These are phyloP conservation scores for Aphrophora alni DNA, from an alignment of 2,888 invertebrate species.

Conservation along the genomic window DNA sequence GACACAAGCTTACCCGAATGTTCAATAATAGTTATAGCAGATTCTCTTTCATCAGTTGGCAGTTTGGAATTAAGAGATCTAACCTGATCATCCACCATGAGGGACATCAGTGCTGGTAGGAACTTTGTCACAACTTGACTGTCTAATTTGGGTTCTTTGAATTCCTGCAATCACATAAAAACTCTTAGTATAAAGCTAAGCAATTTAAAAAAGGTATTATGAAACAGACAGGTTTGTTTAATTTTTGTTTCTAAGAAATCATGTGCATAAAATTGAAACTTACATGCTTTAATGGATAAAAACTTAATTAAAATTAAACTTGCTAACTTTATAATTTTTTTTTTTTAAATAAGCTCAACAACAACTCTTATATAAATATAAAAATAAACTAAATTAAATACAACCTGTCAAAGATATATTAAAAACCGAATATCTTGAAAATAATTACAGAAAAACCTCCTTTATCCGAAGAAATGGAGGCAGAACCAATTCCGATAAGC, in stretches of 20 bases:
- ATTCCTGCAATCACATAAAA: conserved; percentile 67
- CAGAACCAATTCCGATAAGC: too few relatives aligned
- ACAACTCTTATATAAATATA: too few relatives aligned
- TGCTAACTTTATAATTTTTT: too few relatives aligned
- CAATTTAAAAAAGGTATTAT: neutral
- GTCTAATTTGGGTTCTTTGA: conserved; percentile 94
- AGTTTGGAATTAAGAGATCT: conserved; percentile 76
- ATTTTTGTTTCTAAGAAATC: neutral
- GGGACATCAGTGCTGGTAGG: conserved; percentile 89
- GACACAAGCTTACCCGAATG: conserved; percentile 73
- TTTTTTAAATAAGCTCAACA: too few relatives aligned
- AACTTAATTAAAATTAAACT: too few relatives aligned
- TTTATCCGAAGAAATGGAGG: too few relatives aligned
- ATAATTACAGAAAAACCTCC: too few relatives aligned
- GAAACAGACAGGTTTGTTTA: neutral
- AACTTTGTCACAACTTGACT: conserved; percentile 94
- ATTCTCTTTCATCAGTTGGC: conserved; percentile 92
- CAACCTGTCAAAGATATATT: too few relatives aligned
- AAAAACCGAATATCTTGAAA: too few relatives aligned
- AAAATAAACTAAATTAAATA: too few relatives aligned
- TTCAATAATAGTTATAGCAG: conserved; percentile 91
- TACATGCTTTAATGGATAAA: too few relatives aligned
- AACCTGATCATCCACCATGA: conserved; percentile 78
- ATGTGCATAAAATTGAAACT: too few relatives aligned
- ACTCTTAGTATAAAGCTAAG: conserved; percentile 11